Conservation (phyloP, 2,888 invertebrate species). For the Tethea ocularis region DNA sequence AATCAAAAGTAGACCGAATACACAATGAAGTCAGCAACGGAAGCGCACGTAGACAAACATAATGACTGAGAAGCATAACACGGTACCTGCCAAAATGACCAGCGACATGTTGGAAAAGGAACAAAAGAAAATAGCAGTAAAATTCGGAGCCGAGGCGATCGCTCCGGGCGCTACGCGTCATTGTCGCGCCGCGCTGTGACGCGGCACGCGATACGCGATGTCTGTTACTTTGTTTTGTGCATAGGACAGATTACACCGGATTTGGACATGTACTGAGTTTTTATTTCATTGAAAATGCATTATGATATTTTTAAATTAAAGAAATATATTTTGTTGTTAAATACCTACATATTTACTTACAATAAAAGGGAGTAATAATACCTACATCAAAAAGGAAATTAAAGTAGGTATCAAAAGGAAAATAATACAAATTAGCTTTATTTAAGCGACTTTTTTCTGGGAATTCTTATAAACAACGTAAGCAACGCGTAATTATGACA, state of each 20-base stretch:
- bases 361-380: too few relatives aligned
- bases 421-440: too few relatives aligned
- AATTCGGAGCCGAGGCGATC: slow-evolving; percentile 1
- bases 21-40: neutral
- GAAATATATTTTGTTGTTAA: neutral
- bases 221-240: slow-evolving; percentile 1
- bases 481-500: too few relatives aligned
- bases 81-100: slow-evolving; percentile 11
- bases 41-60: slow-evolving; percentile 3
- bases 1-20: slow-evolving; percentile 9
- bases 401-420: too few relatives aligned
- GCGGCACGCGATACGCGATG: slow-evolving; percentile 5
- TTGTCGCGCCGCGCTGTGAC: neutral
- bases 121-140: slow-evolving; percentile 2
- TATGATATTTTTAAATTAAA: too few relatives aligned
- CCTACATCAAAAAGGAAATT: too few relatives aligned
- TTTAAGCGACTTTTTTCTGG: too few relatives aligned
- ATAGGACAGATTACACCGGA: slow-evolving; percentile 1
- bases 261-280: neutral
- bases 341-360: too few relatives aligned
- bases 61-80: neutral
- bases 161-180: neutral
- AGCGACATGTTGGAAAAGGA: neutral
- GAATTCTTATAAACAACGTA: too few relatives aligned
- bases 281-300: neutral